Conservation (phyloP, 1,140 invertebrate species). For the Cydia pomonella region DNA sequence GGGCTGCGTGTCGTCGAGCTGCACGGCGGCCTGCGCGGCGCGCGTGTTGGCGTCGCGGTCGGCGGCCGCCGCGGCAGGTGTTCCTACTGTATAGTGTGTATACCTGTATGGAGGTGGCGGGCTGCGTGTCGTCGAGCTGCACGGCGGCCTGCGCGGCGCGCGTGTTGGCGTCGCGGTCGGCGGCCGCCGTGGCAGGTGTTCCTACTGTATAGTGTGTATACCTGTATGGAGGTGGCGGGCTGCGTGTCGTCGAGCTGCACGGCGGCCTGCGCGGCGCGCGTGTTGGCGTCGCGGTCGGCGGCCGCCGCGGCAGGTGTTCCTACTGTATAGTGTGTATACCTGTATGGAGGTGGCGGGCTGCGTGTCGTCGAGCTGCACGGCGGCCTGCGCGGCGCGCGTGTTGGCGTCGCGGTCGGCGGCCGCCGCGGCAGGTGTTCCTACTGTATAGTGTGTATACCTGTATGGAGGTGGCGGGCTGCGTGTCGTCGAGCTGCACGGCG, state of each 20-base stretch:
- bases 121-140: conserved; percentile 83
- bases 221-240: conserved; percentile 87
- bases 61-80: conserved; percentile 68
- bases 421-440: conserved; percentile 75
- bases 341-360: conserved; percentile 88
- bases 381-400: conserved; percentile 69
- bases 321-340: conserved; percentile 75
- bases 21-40: conserved; percentile 64
- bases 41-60: conserved; percentile 75
- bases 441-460: conserved; percentile 78
- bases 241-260: conserved; percentile 81
- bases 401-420: conserved; percentile 69
- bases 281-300: conserved; percentile 71
- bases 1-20: conserved; percentile 84
- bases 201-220: conserved; percentile 77
- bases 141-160: conserved; percentile 68
- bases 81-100: conserved; percentile 75
- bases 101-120: conserved; percentile 86
- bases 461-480: conserved; percentile 88
- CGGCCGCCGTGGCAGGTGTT: conserved; percentile 70
- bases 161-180: conserved; percentile 73
- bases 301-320: conserved; percentile 75
- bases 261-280: conserved; percentile 66
- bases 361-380: conserved; percentile 79
- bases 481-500: conserved; percentile 79